Percentiles rank a stretch among this genome's conserved stretches.
phyloP scores from a whole-genome alignment of 2,888 invertebrate species.

The Pherbina coryleti region DNA sequence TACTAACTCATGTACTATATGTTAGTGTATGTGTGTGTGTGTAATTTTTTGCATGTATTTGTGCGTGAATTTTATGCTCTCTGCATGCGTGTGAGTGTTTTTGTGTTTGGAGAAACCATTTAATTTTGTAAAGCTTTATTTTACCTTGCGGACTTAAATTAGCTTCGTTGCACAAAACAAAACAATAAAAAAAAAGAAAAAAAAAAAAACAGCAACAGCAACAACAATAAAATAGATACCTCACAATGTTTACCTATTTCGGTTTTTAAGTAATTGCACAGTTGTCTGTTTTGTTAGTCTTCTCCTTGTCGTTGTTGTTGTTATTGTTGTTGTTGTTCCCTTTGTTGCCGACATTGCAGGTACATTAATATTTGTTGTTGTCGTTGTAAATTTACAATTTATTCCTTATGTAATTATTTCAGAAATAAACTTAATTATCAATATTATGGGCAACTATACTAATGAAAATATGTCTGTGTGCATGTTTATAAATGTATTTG shows the following conservation, averaged over 20 bases:
- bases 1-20: too few relatives aligned
- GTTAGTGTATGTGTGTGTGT: not conserved
- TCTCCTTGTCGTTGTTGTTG: not conserved
- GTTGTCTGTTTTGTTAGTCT: not conserved
- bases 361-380: not conserved
- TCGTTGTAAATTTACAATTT: not conserved
- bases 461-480: too few relatives aligned
- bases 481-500: too few relatives aligned
- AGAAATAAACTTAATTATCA: too few relatives aligned
- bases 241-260: not conserved
- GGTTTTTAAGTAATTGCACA: constrained; percentile 12
- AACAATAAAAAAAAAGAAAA: too few relatives aligned
- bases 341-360: not conserved
- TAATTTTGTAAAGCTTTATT: not conserved
- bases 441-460: too few relatives aligned
- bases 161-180: not conserved
- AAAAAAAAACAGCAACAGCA: not conserved
- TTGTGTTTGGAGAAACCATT: not conserved
- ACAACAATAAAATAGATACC: not conserved
- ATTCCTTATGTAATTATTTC: not conserved
- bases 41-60: not conserved
- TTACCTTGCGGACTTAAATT: not conserved
- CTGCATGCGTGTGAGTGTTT: not conserved
- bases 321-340: constrained; percentile 10
- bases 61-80: not conserved